Percentiles rank a stretch among this genome's conserved stretches.
These are phyloP conservation scores for Maniola hyperantus DNA, from an alignment of 2,888 invertebrate species.

Conservation along the genomic window DNA sequence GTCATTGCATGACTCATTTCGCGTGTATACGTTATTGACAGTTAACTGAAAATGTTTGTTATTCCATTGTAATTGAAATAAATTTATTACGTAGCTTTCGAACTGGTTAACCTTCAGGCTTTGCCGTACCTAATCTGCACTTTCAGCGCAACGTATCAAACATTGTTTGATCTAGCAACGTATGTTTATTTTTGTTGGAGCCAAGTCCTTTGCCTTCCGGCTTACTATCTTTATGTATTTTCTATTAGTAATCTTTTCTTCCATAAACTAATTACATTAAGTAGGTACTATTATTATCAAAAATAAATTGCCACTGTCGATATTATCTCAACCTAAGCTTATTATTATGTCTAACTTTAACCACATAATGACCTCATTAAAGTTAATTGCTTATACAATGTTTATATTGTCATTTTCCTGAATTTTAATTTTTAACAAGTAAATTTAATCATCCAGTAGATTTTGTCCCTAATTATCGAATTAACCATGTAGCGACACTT, in stretches of 20 bases:
- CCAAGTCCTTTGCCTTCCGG: neutral
- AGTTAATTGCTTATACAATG: neutral
- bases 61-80: slow-evolving; percentile 17
- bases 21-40: slow-evolving; percentile 14
- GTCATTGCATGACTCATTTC: slow-evolving; percentile 26
- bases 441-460: neutral
- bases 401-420: slow-evolving; percentile 7
- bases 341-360: neutral
- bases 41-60: slow-evolving; percentile 24
- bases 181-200: slow-evolving; percentile 4
- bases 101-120: slow-evolving; percentile 28
- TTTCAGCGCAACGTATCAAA: slow-evolving; percentile 23
- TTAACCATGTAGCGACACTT: neutral
- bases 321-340: slow-evolving; percentile 3
- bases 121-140: slow-evolving; percentile 23
- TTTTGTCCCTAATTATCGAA: neutral
- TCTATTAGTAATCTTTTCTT: neutral
- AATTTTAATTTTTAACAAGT: neutral
- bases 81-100: slow-evolving; percentile 22
- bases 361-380: slow-evolving; percentile 9
- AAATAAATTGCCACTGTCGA: neutral
- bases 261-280: neutral
- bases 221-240: neutral
- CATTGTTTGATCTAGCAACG: slow-evolving; percentile 18
- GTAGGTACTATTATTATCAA: neutral